A percentile compares a stretch with the other conserved stretches of the same genome.
phyloP scores from a whole-genome alignment of 2,797 vertebrate genomes.

The Eulemur mongoz region DNA sequence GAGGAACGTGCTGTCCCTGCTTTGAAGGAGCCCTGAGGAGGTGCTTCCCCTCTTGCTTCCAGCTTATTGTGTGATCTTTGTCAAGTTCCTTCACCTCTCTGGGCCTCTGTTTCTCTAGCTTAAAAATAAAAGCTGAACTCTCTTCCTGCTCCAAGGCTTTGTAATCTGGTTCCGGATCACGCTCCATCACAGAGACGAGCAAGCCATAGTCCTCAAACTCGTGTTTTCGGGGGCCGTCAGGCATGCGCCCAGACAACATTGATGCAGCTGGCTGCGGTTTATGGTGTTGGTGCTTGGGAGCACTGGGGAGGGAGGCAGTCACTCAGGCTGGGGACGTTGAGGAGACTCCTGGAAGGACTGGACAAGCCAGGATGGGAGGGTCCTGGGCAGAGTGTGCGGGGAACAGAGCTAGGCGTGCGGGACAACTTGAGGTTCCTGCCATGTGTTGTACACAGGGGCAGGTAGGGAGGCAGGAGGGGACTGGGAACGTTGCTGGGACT shows the following conservation, averaged over 20 bases:
- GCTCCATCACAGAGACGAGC: neutral
- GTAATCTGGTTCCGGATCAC: neutral
- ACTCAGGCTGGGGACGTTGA: neutral
- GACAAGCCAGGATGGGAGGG: neutral
- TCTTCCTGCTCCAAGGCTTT: neutral
- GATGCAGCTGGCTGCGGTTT: neutral
- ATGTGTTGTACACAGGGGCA: neutral
- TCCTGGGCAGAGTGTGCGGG: rapidly evolving
- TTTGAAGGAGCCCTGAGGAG: neutral
- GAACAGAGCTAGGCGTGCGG: rapidly evolving
- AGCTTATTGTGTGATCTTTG: neutral
- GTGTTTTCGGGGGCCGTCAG: neutral
- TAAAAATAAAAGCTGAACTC: neutral
- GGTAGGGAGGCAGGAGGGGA: neutral
- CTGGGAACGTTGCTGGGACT: rapidly evolving
- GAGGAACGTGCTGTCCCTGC: neutral
- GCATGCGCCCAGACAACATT: neutral
- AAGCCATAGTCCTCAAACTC: neutral
- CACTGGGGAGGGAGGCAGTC: neutral
- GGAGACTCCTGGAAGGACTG: neutral
- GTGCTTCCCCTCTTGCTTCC: neutral
- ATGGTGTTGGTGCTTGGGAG: neutral
- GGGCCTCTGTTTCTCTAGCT: neutral
- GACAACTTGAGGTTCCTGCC: too few species aligned
- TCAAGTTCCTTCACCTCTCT: neutral